Conservation (phyloP, 2,888 invertebrate genomes). For the Notocelia uddmanniana region DNA sequence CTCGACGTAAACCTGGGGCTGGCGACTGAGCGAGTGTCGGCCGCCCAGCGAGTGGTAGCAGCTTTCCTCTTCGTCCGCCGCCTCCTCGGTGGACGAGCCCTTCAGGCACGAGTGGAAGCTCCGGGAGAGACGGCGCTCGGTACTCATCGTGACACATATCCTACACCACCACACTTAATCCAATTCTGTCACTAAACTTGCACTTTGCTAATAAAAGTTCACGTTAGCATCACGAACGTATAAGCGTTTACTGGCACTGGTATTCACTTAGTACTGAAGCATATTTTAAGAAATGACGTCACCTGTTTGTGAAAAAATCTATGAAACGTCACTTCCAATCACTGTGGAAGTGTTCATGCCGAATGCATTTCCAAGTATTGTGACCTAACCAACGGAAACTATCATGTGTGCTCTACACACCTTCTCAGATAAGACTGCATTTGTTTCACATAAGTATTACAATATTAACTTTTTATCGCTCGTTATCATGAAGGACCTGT, state of each 20-base stretch:
- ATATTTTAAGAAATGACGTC: conserved; percentile 23
- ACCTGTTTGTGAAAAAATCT: conserved; percentile 23
- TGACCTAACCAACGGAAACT: conserved; percentile 36
- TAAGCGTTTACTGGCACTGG: conserved; percentile 32
- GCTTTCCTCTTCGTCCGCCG: conserved; percentile 79
- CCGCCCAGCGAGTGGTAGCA: conserved; percentile 82
- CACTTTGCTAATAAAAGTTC: conserved; percentile 18
- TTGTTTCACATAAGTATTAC: conserved; percentile 58
- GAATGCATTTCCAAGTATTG: conserved; percentile 36
- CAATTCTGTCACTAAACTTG: conserved; percentile 51
- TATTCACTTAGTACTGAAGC: conserved; percentile 11
- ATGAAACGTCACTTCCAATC: conserved; percentile 13
- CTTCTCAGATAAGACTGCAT: conserved; percentile 62
- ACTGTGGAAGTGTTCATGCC: conserved; percentile 13
- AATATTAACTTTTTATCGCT: conserved; percentile 61
- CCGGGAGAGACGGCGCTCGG: conserved; percentile 87
- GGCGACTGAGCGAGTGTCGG: conserved; percentile 73
- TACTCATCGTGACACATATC: conserved; percentile 83
- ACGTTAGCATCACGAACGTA: conserved; percentile 24
- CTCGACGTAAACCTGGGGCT: conserved; percentile 80
- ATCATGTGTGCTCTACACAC: conserved; percentile 57
- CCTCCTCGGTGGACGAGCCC: conserved; percentile 85
- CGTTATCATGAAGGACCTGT: conserved; percentile 68
- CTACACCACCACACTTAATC: conserved; percentile 58
- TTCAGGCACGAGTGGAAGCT: conserved; percentile 90